Evolutionary conservation across 2,888 invertebrate species (phyloP).

Genomic region (Lochmaea crataegi): DNA sequence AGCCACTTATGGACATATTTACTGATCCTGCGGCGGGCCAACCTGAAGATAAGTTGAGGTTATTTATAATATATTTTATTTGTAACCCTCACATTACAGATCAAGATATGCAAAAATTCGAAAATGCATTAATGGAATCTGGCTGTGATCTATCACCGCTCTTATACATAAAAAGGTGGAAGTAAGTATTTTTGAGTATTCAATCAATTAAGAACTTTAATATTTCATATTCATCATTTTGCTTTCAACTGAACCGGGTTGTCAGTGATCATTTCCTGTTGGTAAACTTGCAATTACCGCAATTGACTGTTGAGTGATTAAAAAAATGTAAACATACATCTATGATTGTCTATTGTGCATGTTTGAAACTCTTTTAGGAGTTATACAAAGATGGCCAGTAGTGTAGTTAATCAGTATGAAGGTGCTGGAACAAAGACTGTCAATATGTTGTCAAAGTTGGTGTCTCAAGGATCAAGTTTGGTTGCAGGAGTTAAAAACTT

Average conservation of each 20-base stretch:
- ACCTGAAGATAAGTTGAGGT: slow-evolving; percentile 90
- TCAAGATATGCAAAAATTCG: slow-evolving; percentile 85
- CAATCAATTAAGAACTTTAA: background rate
- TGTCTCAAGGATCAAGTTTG: slow-evolving; percentile 96
- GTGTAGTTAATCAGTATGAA: slow-evolving; percentile 80
- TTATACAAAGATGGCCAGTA: slow-evolving; percentile 80
- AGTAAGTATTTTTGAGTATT: slow-evolving; percentile 70
- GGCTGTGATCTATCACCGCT: slow-evolving; percentile 90
- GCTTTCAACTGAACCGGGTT: too few relatives aligned
- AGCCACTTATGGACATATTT: slow-evolving; percentile 88
- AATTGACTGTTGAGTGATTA: too few relatives aligned
- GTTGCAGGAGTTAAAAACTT: slow-evolving; percentile 99
- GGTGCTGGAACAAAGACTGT: slow-evolving; percentile 95
- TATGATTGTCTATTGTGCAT: slow-evolving; percentile 4
- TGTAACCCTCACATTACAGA: slow-evolving; percentile 85
- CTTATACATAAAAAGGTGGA: slow-evolving; percentile 93
- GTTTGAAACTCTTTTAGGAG: slow-evolving; percentile 69
- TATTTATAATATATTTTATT: slow-evolving; percentile 93
- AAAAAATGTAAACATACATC: background rate
- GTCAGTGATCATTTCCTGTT: too few relatives aligned
- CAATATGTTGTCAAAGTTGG: slow-evolving; percentile 97
- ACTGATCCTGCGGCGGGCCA: slow-evolving; percentile 88
- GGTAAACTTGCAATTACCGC: too few relatives aligned
- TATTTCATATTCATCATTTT: too few relatives aligned
- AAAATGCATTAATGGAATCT: slow-evolving; percentile 79